Conservation (phyloP, 2,113 vertebrate genomes). For the Poecilia latipinna region DNA sequence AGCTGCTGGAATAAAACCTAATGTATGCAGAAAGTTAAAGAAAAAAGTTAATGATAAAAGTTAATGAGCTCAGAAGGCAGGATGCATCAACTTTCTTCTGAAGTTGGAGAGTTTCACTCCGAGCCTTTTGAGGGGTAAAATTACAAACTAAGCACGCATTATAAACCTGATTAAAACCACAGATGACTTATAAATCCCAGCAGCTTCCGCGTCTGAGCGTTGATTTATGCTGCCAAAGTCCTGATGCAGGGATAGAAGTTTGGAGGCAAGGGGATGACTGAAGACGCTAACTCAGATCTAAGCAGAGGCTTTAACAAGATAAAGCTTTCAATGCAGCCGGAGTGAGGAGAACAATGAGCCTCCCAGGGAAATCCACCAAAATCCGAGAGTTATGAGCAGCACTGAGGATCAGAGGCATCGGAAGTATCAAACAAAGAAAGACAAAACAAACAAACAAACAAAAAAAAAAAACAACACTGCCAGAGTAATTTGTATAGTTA, state of each 20-base stretch:
- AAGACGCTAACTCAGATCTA: constrained; percentile 76
- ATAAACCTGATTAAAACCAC: constrained; percentile 74
- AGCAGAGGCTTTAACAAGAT: constrained; percentile 74
- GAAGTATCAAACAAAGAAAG: neutral
- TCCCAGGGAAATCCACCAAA: constrained; percentile 57
- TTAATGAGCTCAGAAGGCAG: constrained; percentile 86
- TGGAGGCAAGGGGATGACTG: constrained; percentile 68
- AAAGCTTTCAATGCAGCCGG: constrained; percentile 63
- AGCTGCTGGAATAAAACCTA: constrained; percentile 82
- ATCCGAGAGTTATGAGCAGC: constrained; percentile 64
- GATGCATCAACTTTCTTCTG: constrained; percentile 73
- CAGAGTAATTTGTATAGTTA: neutral
- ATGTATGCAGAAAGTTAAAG: constrained; percentile 88
- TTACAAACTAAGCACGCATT: constrained; percentile 70
- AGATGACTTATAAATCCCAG: constrained; percentile 71
- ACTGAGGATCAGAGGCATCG: constrained; percentile 34
- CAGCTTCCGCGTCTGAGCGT: constrained; percentile 64
- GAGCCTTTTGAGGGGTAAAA: constrained; percentile 64
- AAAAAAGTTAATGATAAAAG: constrained; percentile 85
- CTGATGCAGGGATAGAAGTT: constrained; percentile 78
- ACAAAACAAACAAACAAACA: neutral
- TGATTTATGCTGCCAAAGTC: constrained; percentile 68
- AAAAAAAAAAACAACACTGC: neutral
- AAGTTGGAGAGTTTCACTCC: constrained; percentile 57
- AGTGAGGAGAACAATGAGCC: constrained; percentile 67